Conservation (phyloP, 2,113 vertebrate genomes). For the Rhegmatorhina hoffmannsi region DNA sequence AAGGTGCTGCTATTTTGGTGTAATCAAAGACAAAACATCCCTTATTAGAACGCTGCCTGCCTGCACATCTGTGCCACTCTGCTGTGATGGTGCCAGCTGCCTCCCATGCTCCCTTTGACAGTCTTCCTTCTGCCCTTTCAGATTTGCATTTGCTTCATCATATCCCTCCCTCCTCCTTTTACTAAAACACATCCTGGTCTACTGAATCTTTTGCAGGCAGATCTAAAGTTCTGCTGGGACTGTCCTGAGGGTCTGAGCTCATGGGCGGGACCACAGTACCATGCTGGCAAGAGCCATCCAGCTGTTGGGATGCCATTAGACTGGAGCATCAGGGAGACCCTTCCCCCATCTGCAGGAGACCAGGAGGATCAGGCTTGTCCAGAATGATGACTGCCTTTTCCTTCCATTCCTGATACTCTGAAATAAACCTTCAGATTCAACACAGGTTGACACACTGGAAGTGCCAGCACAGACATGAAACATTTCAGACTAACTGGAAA, state of each 20-base stretch:
- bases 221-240: not conserved
- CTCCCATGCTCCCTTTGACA: not conserved
- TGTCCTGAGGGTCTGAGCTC: not conserved
- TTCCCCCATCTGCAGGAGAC: not conserved
- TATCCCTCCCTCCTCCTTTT: not conserved
- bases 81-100: not conserved
- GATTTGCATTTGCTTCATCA: not conserved
- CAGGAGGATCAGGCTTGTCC: not conserved
- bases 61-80: not conserved
- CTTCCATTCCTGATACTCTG: not conserved
- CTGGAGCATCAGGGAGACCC: not conserved
- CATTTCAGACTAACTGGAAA: not conserved
- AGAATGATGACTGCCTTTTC: not conserved
- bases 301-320: not conserved
- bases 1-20: not conserved
- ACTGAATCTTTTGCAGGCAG: not conserved
- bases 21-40: not conserved
- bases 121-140: not conserved
- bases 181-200: not conserved
- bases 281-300: not conserved
- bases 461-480: not conserved
- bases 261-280: not conserved
- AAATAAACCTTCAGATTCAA: not conserved
- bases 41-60: constrained; percentile 4
- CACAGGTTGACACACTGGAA: not conserved